These are phyloP conservation scores for Melitaea cinxia DNA, from an alignment of 1,140 invertebrate species.

Conservation along the genomic window DNA sequence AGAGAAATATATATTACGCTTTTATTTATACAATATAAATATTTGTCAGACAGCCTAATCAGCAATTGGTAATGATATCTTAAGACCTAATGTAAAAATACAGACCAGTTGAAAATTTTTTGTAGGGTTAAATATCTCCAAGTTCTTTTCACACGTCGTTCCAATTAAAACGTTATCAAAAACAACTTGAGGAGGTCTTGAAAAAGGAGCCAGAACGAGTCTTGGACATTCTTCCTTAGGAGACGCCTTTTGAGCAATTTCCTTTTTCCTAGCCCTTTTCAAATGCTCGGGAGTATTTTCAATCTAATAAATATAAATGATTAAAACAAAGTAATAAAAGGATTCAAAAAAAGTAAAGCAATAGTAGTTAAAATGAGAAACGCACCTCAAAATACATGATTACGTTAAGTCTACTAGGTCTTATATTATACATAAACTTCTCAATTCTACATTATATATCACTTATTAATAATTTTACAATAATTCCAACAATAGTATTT, in stretches of 20 bases:
- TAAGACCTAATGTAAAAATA: not conserved
- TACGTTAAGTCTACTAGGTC: not conserved
- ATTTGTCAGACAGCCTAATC: too few species aligned
- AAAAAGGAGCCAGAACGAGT: conserved; percentile 84
- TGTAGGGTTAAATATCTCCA: conserved; percentile 83
- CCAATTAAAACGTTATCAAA: conserved; percentile 85
- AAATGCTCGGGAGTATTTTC: conserved; percentile 75
- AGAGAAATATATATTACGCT: too few species aligned
- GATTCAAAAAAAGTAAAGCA: not conserved
- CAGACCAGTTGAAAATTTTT: conserved; percentile 81
- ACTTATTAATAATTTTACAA: not conserved
- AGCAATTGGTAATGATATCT: not conserved
- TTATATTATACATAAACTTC: not conserved
- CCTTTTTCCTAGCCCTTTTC: conserved; percentile 50
- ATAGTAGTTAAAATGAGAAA: not conserved
- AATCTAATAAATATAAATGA: conserved; percentile 54
- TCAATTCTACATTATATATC: not conserved
- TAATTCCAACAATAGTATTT: not conserved
- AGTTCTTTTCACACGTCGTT: conserved; percentile 72
- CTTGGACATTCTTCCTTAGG: conserved; percentile 68
- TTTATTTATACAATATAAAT: too few species aligned
- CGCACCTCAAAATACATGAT: conserved; percentile 45
- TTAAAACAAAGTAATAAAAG: not conserved
- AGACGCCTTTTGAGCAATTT: conserved; percentile 42
- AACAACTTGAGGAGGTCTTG: conserved; percentile 82